These are phyloP conservation scores for Semaprochilodus insignis DNA, from an alignment of 2,797 vertebrate genomes.

Conservation along the genomic window DNA sequence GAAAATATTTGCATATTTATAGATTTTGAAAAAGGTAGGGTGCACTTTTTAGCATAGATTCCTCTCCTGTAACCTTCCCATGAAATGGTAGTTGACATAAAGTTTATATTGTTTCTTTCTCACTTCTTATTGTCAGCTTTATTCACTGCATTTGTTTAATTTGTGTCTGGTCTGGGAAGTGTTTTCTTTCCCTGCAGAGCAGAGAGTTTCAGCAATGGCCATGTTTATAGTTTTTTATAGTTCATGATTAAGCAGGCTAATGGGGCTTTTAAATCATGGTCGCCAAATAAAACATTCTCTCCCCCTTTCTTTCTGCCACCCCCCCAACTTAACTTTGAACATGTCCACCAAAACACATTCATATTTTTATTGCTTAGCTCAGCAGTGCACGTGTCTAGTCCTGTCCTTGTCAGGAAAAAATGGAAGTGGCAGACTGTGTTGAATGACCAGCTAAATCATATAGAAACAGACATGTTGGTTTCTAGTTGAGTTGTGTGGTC, in stretches of 20 bases:
- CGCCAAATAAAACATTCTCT: conserved; percentile 9
- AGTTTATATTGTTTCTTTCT: not conserved
- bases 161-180: not conserved
- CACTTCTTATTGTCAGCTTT: not conserved
- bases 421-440: not conserved
- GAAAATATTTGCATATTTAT: conserved; percentile 98
- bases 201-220: conserved; percentile 57
- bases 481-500: not conserved
- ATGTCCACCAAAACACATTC: not conserved
- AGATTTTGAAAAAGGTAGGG: conserved; percentile 95
- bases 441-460: not conserved
- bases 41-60: not conserved
- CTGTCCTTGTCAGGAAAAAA: not conserved
- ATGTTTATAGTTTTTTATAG: conserved; percentile 63
- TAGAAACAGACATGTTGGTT: conserved; percentile 37
- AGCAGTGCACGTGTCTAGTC: not conserved
- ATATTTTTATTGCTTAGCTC: not conserved
- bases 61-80: not conserved
- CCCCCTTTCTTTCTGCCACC: too few relatives aligned
- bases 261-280: conserved; percentile 4
- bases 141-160: not conserved
- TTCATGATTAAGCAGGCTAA: conserved; percentile 39
- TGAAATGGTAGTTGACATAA: not conserved
- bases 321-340: not conserved
- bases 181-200: not conserved